Base-by-base conservation (phyloP, 2,888 invertebrate genomes). In the Phania funesta region DNA sequence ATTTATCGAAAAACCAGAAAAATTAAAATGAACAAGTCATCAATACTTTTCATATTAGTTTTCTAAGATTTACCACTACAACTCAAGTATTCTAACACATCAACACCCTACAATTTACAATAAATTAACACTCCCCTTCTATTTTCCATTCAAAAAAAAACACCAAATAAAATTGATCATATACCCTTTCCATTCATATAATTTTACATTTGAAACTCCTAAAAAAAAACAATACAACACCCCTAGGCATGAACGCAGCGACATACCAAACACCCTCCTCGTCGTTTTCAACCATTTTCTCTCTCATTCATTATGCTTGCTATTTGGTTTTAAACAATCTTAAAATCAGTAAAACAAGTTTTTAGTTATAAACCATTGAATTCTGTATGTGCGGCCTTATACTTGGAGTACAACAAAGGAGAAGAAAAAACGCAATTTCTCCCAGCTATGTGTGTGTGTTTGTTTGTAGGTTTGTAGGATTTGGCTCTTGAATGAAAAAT, bases 281-380 rank as follows among this genome's bases (percentile, higher is more conserved):
- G 13, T 22, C 24, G 2, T 18, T 56, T 56, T 22, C 22, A 38
- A 54, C 6, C n/a, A 62, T 29, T 60, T 32, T 54, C 41, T 44
- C 44, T 44, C 32, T 22, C 32, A 44, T 73, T 62, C 52, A 70
- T 70, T 58, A 48, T 46, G n/a, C n/a, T 46, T 52, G 58, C 26
- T 75, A 46, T 70, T 70, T 48, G 46, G 26, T 56, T 64, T 74
- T 56, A 64, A 54, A 74, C 35, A 74, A 56, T 74, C 44, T 64
- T 44, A 32, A 74, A 74, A 74, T 74, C 74, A 74, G 54, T 74
- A 56, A 56, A 74, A 74, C 64, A 74, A 65, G 56, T 71, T 71
- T 71, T 64, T 56, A 29, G 41, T 48, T 73, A 60, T 22, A 65
- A 60, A 58, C 52, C 76, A 60, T 70, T 54, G 35, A 46, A 52